Conservation (phyloP, 2,888 invertebrate species). For the Leptinotarsa peninsularis region DNA sequence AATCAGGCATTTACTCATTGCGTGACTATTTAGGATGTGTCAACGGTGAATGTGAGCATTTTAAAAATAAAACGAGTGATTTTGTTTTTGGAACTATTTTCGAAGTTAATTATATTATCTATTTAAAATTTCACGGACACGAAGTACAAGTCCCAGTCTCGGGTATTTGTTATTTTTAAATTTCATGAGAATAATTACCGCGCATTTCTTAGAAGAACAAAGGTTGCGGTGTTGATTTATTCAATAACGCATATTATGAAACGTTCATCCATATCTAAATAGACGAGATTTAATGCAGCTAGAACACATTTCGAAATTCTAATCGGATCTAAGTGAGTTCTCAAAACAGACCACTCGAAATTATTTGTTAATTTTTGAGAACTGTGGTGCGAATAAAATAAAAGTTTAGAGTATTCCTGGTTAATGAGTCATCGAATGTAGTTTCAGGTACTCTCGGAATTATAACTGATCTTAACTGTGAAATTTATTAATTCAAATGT, state of each 20-base stretch:
- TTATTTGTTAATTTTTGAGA: too few species aligned
- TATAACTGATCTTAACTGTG: too few species aligned
- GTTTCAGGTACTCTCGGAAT: too few species aligned
- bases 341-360: too few species aligned
- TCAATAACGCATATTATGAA: background rate
- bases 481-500: too few species aligned
- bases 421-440: too few species aligned
- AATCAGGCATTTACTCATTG: slow-evolving; percentile 5
- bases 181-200: background rate
- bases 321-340: too few species aligned
- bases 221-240: background rate
- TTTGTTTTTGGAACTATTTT: slow-evolving; percentile 23
- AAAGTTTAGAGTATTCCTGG: too few species aligned
- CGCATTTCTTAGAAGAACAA: background rate
- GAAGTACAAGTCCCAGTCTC: slow-evolving; percentile 10
- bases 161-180: slow-evolving; percentile 13
- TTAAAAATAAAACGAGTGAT: slow-evolving; percentile 12
- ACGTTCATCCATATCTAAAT: background rate
- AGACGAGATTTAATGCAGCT: background rate
- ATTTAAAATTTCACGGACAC: slow-evolving; percentile 28
- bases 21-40: slow-evolving; percentile 21
- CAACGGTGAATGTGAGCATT: slow-evolving; percentile 10
- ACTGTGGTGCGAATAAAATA: too few species aligned
- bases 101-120: slow-evolving; percentile 24
- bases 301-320: too few species aligned